phyloP scores from a whole-genome alignment of 2,113 vertebrate species.

The Gulo gulo region DNA sequence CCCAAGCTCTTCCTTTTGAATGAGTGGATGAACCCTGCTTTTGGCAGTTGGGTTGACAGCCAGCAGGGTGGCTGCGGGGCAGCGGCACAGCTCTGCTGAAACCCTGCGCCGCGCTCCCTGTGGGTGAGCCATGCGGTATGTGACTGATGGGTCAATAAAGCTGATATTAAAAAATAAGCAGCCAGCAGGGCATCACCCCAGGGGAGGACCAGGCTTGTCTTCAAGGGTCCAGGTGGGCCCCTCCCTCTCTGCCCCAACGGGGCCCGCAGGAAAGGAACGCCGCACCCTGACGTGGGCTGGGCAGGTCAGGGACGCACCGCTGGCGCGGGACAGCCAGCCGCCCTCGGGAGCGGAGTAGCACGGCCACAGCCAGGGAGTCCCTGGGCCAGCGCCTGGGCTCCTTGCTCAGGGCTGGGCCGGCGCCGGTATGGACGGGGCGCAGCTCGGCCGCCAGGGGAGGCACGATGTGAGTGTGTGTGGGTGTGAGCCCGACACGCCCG shows the following conservation, averaged over 20 bases:
- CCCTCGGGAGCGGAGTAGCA: not conserved
- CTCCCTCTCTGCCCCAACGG: not conserved
- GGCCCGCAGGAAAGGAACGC: not conserved
- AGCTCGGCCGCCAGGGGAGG: not conserved
- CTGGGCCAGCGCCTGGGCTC: not conserved
- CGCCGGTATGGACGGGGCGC: fast-evolving
- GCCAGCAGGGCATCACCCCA: not conserved
- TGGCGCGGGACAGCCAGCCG: fast-evolving
- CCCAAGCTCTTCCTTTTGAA: not conserved
- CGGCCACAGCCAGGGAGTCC: not conserved
- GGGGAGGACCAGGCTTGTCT: not conserved
- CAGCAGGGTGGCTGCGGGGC: not conserved
- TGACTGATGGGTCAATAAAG: not conserved
- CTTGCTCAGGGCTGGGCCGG: fast-evolving
- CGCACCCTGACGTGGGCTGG: fast-evolving
- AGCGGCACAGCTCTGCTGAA: not conserved
- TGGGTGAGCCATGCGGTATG: not conserved
- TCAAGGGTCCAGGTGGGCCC: not conserved
- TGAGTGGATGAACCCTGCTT: not conserved
- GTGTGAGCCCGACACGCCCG: fast-evolving
- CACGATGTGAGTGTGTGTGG: fast-evolving
- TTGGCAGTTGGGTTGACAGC: not conserved
- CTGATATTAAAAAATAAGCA: not conserved
- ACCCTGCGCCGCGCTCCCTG: fast-evolving
- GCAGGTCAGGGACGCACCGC: not conserved